Evolutionary conservation across 2,113 vertebrate genomes (phyloP), one percentile per base, ranked within the genome.

Genomic region (Mohoua ochrocephala): DNA sequence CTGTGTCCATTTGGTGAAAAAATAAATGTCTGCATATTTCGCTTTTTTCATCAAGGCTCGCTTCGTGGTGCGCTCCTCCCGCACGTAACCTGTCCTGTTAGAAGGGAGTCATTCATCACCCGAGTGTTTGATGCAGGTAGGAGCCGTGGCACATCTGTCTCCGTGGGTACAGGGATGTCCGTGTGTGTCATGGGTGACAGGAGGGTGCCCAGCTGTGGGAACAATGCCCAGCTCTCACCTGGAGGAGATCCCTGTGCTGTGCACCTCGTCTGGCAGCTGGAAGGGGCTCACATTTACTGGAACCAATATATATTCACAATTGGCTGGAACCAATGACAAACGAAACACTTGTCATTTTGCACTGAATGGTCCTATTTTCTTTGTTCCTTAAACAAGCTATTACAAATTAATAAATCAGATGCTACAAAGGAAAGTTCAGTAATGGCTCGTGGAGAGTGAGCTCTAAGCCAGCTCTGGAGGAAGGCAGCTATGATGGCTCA

Each of bases 91-190:
- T 69, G 31, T 67, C 27, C 45, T n/a, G 24, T 49, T 23, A 10
- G 37, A 18, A 33, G 13, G 42, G 28, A 41, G 24, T n/a, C 5
- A 1, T 2, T 33, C 0, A 2, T n/a, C 37, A 64, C 30, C 39
- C 1, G 6, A 26, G 12, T 0, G 27, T 15, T 27, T 7, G 30
- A 8, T 28, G 4, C 20, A 14, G 53, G 44, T 8, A 30, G 47
- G 44, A 27, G 10, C 19, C 19, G 44, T 1, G 15, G 59, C 53
- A 10, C 23, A 0, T 14, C 44, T 0, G 0, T 57, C 18, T 7
- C 37, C 0, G 0, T 13, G 10, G 1, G 1, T 4, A 6, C 1
- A 1, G 11, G 47, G 59, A 4, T 1, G 11, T 8, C 45, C 3
- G 0, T 23, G 22, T 68, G 5, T 14, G 39, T 31, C n/a, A 20